Evolutionary conservation across 2,797 vertebrate species (phyloP).

Genomic region (Aeoliscus strigatus): DNA sequence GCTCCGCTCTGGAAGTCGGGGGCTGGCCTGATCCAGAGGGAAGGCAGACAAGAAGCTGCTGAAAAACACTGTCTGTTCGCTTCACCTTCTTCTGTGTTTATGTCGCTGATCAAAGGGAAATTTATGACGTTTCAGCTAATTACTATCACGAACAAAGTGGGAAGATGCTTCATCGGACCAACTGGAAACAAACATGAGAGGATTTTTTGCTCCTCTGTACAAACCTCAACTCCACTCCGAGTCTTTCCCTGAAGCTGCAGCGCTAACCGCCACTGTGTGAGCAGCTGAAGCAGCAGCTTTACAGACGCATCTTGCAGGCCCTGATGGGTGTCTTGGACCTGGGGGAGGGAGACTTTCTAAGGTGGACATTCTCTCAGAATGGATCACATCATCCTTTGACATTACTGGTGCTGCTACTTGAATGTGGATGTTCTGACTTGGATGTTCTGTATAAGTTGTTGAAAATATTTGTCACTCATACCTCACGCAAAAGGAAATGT

Average conservation of each 20-base stretch:
- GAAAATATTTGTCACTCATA: constrained; percentile 13
- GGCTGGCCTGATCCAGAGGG: constrained; percentile 73
- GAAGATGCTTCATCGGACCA: not conserved
- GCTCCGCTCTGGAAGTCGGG: constrained; percentile 84
- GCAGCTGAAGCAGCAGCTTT: constrained; percentile 93
- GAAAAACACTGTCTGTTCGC: not conserved
- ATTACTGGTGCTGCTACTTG: too few relatives aligned
- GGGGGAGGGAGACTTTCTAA: constrained; percentile 2
- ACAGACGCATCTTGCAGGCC: constrained; percentile 92
- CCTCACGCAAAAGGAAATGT: constrained; percentile 88
- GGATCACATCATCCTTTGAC: too few relatives aligned
- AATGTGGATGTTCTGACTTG: too few relatives aligned
- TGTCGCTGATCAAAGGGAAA: too few relatives aligned
- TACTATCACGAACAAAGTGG: not conserved
- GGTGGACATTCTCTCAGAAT: not conserved
- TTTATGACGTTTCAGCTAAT: too few relatives aligned
- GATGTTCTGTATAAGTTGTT: not conserved
- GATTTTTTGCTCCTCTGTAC: constrained; percentile 7
- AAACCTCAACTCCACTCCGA: constrained; percentile 70
- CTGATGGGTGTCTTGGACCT: constrained; percentile 92
- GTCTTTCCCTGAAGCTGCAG: constrained; percentile 81
- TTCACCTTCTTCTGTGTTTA: too few relatives aligned
- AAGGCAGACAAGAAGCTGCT: constrained; percentile 2
- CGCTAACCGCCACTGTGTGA: constrained; percentile 94
- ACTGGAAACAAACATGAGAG: not conserved